phyloP scores from a whole-genome alignment of 2,113 vertebrate species.

The Erpornis zantholeuca region DNA sequence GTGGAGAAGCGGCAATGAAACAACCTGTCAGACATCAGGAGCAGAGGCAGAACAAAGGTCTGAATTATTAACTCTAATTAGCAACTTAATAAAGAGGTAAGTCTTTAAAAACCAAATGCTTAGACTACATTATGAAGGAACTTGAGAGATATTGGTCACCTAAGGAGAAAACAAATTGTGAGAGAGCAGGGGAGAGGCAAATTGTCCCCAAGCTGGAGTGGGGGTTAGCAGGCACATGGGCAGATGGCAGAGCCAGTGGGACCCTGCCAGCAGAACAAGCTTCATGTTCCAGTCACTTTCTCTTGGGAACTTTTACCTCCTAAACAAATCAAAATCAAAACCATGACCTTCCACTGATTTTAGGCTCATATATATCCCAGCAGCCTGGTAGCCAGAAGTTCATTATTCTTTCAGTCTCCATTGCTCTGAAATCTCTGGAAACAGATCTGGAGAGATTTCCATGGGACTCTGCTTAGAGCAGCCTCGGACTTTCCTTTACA shows the following conservation, averaged over 20 bases:
- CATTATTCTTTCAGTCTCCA: not conserved
- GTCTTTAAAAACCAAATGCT: conserved; percentile 32
- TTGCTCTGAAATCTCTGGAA: not conserved
- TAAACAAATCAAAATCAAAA: not conserved
- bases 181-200: not conserved
- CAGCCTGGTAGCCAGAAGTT: not conserved
- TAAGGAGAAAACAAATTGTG: not conserved
- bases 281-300: not conserved
- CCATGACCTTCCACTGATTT: not conserved
- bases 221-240: not conserved
- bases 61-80: conserved; percentile 22
- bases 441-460: not conserved
- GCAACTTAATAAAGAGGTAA: not conserved
- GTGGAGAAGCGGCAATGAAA: not conserved
- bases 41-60: not conserved
- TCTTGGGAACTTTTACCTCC: not conserved
- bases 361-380: not conserved
- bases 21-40: not conserved
- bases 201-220: not conserved
- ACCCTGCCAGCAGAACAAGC: not conserved
- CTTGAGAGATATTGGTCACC: not conserved
- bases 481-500: not conserved
- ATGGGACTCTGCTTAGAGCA: not conserved
- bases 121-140: not conserved
- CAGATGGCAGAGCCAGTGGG: not conserved